These are phyloP conservation scores for Amphibalanus amphitrite DNA, from an alignment of 1,140 invertebrate genomes.

Conservation along the genomic window DNA sequence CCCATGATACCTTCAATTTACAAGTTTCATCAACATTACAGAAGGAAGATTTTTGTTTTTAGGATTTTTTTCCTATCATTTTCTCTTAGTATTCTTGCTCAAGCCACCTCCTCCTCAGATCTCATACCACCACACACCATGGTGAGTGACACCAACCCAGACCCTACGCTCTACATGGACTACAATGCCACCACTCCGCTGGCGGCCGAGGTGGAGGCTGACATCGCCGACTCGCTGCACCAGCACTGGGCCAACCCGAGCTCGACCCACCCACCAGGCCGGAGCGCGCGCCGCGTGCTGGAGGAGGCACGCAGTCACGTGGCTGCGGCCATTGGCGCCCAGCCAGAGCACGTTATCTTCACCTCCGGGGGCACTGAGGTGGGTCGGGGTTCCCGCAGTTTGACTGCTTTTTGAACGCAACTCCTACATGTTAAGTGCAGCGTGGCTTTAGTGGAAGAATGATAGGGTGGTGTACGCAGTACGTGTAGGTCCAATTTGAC, in stretches of 20 bases:
- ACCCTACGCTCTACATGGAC: constrained; percentile 40
- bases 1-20: no score
- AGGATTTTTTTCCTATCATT: no score
- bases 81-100: no score
- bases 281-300: constrained; percentile 27
- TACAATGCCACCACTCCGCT: constrained; percentile 42
- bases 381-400: constrained; percentile 10
- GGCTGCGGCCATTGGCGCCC: constrained; percentile 31
- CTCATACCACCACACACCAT: no score
- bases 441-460: no score
- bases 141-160: no score
- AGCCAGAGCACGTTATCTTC: constrained; percentile 35
- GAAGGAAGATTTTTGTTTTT: no score
- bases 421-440: not conserved
- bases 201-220: constrained; percentile 28
- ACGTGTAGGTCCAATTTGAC: not conserved
- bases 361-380: constrained; percentile 45
- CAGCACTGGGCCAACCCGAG: constrained; percentile 39
- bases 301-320: constrained; percentile 29
- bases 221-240: constrained; percentile 25
- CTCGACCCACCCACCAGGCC: constrained; percentile 28
- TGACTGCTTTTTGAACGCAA: no score
- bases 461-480: not conserved
- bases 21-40: no score
- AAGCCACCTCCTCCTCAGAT: no score